Evolutionary conservation across 2,113 vertebrate species (phyloP), one percentile per base, ranked within the genome.

Genomic region (Egretta garzetta): DNA sequence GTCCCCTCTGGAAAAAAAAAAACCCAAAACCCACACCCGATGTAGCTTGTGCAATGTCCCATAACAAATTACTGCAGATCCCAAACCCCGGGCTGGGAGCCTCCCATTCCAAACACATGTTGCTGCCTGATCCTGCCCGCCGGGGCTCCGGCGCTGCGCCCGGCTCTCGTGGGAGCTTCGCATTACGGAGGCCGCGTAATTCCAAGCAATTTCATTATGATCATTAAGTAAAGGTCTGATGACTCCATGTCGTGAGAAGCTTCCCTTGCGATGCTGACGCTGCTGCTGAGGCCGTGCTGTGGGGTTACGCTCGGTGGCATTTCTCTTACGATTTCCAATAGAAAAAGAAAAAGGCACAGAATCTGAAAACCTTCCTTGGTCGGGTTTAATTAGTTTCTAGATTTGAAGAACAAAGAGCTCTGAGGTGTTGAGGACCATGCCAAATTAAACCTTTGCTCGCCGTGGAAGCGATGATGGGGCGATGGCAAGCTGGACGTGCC

Each of bases 231-330:
- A 41, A 68, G 79, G 41, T 49, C 93, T 27, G 58, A 20, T 1
- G 52, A 7, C 76, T 73, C 37, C 13, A 0, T 15, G 92, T 3
- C 22, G 15, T 58, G 89, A 80, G 93, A 47, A 86, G 72, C 83
- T 33, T 62, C 58, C 80, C 84, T 9, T 6, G 60, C 33, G 4
- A 3, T 5, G 67, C 28, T 39, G 26, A 19, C 7, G 1, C 3
- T 28, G 72, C 81, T 53, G 68, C 13, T 2, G 76, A 6, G 85
- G 3, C 75, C 3, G 14, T 5, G 1, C 2, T 4, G 52, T 3
- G 7, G 70, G 66, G 24, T 10, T 45, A 12, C 2, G 0, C 47
- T 55, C 32, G 0, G 0, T 23, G 63, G 4, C 26, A 11, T 71
- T 81, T 33, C n/a, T 41, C 68, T 67, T 52, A 1, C 23, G 28